Base-by-base conservation (phyloP, 2,113 vertebrate species). In the Phalacrocorax brasilianus region DNA sequence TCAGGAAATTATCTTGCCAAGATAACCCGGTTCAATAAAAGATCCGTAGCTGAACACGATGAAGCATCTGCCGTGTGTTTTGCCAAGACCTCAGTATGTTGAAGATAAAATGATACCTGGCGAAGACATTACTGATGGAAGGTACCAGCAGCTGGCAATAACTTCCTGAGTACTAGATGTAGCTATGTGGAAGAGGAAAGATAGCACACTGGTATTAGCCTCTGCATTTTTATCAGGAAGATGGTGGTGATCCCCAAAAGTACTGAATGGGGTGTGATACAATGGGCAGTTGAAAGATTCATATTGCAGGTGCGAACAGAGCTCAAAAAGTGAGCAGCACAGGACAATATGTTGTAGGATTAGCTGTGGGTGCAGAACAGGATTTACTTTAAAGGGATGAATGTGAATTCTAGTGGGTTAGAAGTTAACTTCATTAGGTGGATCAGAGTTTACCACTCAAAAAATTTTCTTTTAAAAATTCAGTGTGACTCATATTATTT, bases 31-130 rank as follows among this genome's bases (percentile, higher is more conserved):
- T 15, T 55, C 26, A 24, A 21, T n/a, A 73, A 75, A 74, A 85
- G 38, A 82, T 75, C 33, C 23, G 8, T 27, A 81, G 32, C 35
- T 82, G 61, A 65, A 63, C 0, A 0, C 0, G 2, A 59, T 85
- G 38, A 52, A 61, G 11, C 47, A 68, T 52, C 38, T 85, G 45
- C 33, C 55, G 21, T 10, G 6, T 63, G n/a, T 65, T 18, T 67
- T 88, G 85, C 71, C 61, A 89, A 88, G 61, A 75, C 26, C 44
- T 82, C 38, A 28, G 23, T 38, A 44, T 56, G 21, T 26, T 85
- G 58, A 85, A 88, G 66, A 68, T 49, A 65, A 88, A 94, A 85
- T 59, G 55, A 14, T 75, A 56, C 15, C 28, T 68, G 40, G 49
- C 38, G 63, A 85, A 89, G 20, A 42, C 9, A 40, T 38, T 63